Base-by-base conservation (phyloP, 1,140 invertebrate species). In the Cydia amplana region DNA sequence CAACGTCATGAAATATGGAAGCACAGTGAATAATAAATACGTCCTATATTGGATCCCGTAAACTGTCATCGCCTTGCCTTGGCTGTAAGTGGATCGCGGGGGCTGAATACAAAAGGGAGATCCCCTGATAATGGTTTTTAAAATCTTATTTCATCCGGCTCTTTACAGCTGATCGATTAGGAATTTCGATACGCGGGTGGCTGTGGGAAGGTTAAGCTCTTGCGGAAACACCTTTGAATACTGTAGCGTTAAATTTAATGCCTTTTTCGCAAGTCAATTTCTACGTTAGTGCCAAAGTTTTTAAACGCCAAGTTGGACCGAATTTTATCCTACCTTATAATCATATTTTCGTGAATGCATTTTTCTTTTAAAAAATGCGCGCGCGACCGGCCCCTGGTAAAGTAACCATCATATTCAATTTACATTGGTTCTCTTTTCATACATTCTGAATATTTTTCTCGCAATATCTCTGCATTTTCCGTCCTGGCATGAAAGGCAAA, bases 21-120 rank as follows among this genome's bases (percentile, higher is more conserved):
- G 75, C 80, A 78, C 77, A 74, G 75, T 85, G 84, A 84, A 85
- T 85, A 84, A 84, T 85, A 85, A 85, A 85, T 81, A 83, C 78
- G 72, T 16, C 72, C 65, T 76, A 81, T 82, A 85, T 85, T 85
- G 80, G 82, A 85, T 82, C 77, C 76, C 49, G 80, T 79, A 76
- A 78, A 77, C 75, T 81, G 81, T 81, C 82, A 77, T 78, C 79
- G 79, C 78, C 74, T 64, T 77, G 78, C 77, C 79, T 74, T 74
- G 74, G 55, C 55, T 70, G 74, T 82, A 82, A 82, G 82, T 82
- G 79, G 82, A 82, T 84, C 78, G 72, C 46, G 77, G 73, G 77
- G 49, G 18, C 74, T 36, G 77, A 79, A 81, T 79, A 80, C 78
- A 84, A 79, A 74, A 78, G 76, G 77, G 51, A 73, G 77, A 74